Percentiles rank a stretch among this genome's conserved stretches.
phyloP scores from a whole-genome alignment of 1,140 invertebrate species.

The Trichonephila clavata region DNA sequence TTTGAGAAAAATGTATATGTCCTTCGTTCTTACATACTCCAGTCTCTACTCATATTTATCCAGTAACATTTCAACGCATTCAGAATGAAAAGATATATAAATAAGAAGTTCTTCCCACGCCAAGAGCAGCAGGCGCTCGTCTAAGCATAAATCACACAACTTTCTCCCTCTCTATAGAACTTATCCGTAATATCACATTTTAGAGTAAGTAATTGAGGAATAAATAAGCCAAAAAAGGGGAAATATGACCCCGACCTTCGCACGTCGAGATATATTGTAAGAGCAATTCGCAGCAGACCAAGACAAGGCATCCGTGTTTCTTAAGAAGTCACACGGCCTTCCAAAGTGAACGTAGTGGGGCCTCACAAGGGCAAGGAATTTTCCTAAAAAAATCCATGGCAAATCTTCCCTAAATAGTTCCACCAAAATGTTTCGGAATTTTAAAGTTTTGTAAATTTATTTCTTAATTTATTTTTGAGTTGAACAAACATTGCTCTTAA shows the following conservation, averaged over 20 bases:
- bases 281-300: background rate
- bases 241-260: background rate
- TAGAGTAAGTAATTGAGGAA: background rate
- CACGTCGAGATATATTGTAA: background rate
- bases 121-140: background rate
- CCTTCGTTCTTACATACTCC: background rate
- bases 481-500: too few species aligned
- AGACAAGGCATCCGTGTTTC: background rate
- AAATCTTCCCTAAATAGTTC: too few species aligned
- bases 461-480: too few species aligned
- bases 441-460: too few species aligned
- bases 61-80: background rate
- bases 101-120: background rate
- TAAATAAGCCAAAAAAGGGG: background rate
- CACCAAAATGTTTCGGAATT: too few species aligned
- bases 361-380: too few species aligned
- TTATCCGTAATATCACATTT: background rate
- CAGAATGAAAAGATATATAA: background rate
- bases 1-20: background rate
- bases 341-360: too few species aligned
- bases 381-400: too few species aligned
- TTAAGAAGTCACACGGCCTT: too few species aligned
- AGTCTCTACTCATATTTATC: background rate
- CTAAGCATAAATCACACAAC: background rate
- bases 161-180: background rate